These are phyloP conservation scores for Penaeus monodon DNA, from an alignment of 2,888 invertebrate species.

Conservation along the genomic window DNA sequence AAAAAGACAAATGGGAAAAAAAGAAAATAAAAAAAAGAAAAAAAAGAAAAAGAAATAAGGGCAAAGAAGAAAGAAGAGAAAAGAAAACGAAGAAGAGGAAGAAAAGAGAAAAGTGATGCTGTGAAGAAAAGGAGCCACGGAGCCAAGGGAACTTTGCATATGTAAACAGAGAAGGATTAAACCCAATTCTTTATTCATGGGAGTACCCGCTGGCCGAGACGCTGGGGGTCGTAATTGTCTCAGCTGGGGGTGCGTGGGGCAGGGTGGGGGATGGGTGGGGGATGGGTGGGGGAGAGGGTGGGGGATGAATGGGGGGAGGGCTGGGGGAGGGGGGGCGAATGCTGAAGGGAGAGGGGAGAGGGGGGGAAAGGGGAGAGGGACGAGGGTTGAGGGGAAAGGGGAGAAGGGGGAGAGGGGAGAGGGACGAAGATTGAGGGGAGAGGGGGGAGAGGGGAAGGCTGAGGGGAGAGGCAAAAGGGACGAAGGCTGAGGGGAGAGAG, in stretches of 20 bases:
- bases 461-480: too few species aligned
- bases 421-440: too few species aligned
- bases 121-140: not conserved
- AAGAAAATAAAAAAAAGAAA: not conserved
- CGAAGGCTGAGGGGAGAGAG: too few species aligned
- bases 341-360: too few species aligned
- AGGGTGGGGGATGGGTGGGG: not conserved
- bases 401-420: too few species aligned
- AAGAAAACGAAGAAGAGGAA: not conserved
- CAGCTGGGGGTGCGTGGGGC: not conserved
- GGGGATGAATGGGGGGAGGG: not conserved
- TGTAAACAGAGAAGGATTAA: constrained; percentile 39
- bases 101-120: not conserved
- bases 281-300: not conserved
- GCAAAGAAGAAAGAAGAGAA: not conserved
- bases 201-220: not conserved
- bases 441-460: too few species aligned
- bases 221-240: constrained; percentile 17
- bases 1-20: not conserved
- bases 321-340: too few species aligned
- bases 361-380: too few species aligned
- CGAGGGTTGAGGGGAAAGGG: too few species aligned
- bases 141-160: constrained; percentile 21
- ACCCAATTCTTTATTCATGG: constrained; percentile 50
- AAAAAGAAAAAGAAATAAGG: not conserved